These are phyloP conservation scores for Chrosomus eos DNA, from an alignment of 2,797 vertebrate species.

Conservation along the genomic window DNA sequence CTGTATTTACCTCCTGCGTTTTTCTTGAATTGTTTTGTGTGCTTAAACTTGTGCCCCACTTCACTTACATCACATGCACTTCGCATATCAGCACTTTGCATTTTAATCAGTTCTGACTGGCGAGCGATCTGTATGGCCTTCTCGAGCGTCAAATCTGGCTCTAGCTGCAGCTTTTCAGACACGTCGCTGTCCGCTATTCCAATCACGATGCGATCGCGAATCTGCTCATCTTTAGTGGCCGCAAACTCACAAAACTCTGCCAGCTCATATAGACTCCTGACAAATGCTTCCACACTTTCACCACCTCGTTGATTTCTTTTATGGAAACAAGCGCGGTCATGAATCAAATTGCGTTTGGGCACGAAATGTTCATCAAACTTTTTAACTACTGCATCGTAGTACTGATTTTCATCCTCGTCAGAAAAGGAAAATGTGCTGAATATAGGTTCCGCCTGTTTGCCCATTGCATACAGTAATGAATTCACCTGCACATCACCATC, in stretches of 20 bases:
- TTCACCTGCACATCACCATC: slow-evolving; percentile 36
- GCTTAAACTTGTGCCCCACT: not conserved
- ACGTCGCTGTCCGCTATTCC: not conserved
- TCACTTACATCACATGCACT: not conserved
- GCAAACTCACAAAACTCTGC: not conserved
- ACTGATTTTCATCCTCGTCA: not conserved
- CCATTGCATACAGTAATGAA: slow-evolving; percentile 27
- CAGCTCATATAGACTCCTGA: not conserved
- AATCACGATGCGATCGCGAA: slow-evolving; percentile 19
- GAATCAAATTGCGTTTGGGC: slow-evolving; percentile 25
- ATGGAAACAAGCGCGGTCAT: slow-evolving; percentile 35
- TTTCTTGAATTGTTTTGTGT: not conserved
- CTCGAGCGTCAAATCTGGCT: slow-evolving; percentile 8
- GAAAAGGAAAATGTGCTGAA: slow-evolving; percentile 29
- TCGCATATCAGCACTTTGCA: not conserved
- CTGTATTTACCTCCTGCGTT: not conserved
- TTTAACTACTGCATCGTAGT: not conserved
- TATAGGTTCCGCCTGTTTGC: slow-evolving; percentile 37
- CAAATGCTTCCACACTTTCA: slow-evolving; percentile 34
- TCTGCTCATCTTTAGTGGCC: too few relatives aligned
- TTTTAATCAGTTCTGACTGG: slow-evolving; percentile 11
- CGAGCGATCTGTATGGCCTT: slow-evolving; percentile 6
- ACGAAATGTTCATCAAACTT: slow-evolving; percentile 40
- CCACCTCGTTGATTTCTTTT: slow-evolving; percentile 1
- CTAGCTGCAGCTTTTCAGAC: slow-evolving; percentile 36